Conservation (phyloP, 2,113 vertebrate species). For the Aphelocoma coerulescens region DNA sequence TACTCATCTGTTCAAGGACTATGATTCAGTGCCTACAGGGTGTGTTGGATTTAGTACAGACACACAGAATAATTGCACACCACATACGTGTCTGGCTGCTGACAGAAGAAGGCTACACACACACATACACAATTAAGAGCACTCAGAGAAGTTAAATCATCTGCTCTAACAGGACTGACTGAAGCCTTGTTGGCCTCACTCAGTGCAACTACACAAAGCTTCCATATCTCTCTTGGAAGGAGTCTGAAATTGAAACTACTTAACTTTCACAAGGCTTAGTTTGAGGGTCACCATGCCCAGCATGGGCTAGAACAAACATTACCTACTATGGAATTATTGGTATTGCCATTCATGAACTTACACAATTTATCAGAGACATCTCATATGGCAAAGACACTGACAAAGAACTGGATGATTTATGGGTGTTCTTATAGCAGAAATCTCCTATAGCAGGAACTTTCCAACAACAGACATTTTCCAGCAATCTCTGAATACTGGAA, state of each 20-base stretch:
- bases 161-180: neutral
- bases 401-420: constrained; percentile 8
- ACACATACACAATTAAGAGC: neutral
- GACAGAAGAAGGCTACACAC: neutral
- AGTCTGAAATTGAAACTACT: neutral
- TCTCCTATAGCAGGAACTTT: neutral
- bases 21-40: neutral
- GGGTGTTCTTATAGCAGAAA: neutral
- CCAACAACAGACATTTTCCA: neutral
- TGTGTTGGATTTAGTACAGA: neutral
- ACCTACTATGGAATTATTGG: constrained; percentile 40
- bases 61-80: neutral
- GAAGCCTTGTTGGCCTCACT: neutral
- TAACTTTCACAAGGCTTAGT: neutral
- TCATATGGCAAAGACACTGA: neutral
- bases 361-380: neutral
- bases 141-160: neutral
- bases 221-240: neutral
- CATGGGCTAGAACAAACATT: neutral
- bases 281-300: neutral
- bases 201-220: neutral
- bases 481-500: neutral
- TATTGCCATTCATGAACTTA: neutral
- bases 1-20: neutral
- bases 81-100: neutral